Base-by-base conservation (phyloP, 1,140 invertebrate species). In the Linepithema humile region DNA sequence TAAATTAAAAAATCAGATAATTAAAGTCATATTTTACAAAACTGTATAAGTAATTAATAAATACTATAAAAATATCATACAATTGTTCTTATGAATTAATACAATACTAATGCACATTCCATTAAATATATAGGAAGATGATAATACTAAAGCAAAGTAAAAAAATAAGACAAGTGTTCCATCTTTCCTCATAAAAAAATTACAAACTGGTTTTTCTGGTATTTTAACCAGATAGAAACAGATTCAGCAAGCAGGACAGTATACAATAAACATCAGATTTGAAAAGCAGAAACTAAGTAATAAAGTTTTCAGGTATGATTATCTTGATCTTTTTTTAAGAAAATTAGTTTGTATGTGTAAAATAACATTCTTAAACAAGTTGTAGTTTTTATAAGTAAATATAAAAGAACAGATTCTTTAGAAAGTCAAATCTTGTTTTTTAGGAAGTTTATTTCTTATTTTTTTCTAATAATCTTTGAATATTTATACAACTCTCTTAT, bases 1-100 rank as follows among this genome's bases (percentile, higher is more conserved):
- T 5, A 40, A 53, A 1, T n/a, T 43, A 78, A 40, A 26, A 62
- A 59, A 53, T 77, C 12, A 23, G 12, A 0, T 62, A 64, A 48
- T n/a, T 17, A 35, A 62, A 65, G 20, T 64, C 65, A 92, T 82
- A 38, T 86, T 78, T 59, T 86, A 83, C 82, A 91, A 93, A 83
- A 86, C 90, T 43, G 32, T 53, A 32, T 57, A 35, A 60, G 43
- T 26, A 29, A 45, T 17, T 55, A 43, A 75, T 43, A 72, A 45
- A 38, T 6, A 10, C 3, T 32, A n/a, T 48, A 23, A 48, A 57
- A 62, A 20, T 48, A 3, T n/a, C n/a, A 38, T 12, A 48, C 48
- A 38, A 45, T 7, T n/a, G 12, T 45, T 29, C 48, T 1, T 32
- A 67, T 67, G 0, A 29, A 2, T 43, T 20, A 26, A 53, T 38